Conservation (phyloP, 2,797 vertebrate species). For the Sebastes oblongus region DNA sequence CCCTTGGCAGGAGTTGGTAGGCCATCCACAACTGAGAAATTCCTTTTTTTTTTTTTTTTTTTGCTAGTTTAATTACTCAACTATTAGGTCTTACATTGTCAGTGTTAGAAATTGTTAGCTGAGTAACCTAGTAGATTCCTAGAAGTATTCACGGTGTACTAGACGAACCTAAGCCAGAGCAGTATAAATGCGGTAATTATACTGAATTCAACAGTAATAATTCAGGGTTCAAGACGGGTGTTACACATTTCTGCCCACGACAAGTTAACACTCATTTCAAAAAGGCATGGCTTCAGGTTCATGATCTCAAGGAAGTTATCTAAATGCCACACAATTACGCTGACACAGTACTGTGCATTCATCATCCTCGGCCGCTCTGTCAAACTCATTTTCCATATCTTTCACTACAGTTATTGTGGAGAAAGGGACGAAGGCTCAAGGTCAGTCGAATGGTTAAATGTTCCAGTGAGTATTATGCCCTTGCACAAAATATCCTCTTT, state of each 20-base stretch:
- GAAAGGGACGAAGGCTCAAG: conserved; percentile 41
- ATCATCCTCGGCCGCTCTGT: conserved; percentile 54
- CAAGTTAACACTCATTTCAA: conserved; percentile 41
- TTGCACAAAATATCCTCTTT: conserved; percentile 39
- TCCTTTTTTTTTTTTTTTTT: neutral
- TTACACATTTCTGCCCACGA: conserved; percentile 33
- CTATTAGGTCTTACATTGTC: conserved; percentile 20
- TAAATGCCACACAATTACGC: conserved; percentile 45
- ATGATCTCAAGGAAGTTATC: conserved; percentile 30
- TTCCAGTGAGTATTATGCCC: conserved; percentile 38
- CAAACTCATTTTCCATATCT: conserved; percentile 50
- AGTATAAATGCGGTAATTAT: conserved; percentile 48
- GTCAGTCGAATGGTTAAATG: conserved; percentile 45
- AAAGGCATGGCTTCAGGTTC: conserved; percentile 45
- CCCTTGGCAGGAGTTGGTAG: conserved; percentile 48
- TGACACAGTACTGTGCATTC: conserved; percentile 52
- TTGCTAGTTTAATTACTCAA: conserved; percentile 33
- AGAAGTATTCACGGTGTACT: conserved; percentile 37
- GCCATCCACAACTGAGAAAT: conserved; percentile 50
- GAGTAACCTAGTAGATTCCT: conserved; percentile 37
- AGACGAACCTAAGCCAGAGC: conserved; percentile 36
- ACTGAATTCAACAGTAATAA: conserved; percentile 32
- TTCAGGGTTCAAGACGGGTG: conserved; percentile 19
- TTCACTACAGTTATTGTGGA: conserved; percentile 48
- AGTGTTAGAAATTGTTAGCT: conserved; percentile 42